Base-by-base conservation (phyloP, 2,113 vertebrate genomes). In the Heterocephalus glaber region DNA sequence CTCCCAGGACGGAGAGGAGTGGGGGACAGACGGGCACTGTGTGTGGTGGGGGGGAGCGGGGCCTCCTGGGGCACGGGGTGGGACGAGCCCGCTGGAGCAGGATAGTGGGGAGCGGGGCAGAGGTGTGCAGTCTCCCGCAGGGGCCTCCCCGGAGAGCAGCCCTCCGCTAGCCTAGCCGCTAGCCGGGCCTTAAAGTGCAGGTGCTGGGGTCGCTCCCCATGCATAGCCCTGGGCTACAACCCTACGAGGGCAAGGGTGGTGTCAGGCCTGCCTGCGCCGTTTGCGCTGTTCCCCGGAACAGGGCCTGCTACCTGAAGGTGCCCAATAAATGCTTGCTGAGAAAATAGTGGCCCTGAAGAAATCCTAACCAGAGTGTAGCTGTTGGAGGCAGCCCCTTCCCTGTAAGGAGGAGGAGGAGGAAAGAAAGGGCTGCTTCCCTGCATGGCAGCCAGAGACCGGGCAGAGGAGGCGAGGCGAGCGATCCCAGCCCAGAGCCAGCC, bases 391-490 rank as follows among this genome's bases (percentile, higher is more conserved):
- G 65, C 13, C 5, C 13, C 24, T 52, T 26, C 30, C 20, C 54
- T 58, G 22, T 52, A 5, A 38, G 44, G 38, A 44, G 70, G 60
- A 68, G 1, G 33, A 38, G 38, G 66, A 44, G 12, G 74, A 38
- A 26, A 3, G 28, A 54, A 41, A 47, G 41, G 17, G 7, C 60
- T 11, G 1, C 41, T 84, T 17, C 24, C 41, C 49, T 52, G 60
- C 0, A 0, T 49, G 20, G 33, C 35, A 4, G 28, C 13, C 49
- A 63, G 44, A 20, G 56, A 1, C 10, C 22, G n/a, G 52, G 10
- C n/a, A 56, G 63, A 58, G 4, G 58, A 4, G 26, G 11, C 1
- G 16, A 2, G 20, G 3, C 1, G 11, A 49, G 16, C 30, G 0
- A 10, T 1, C 0, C 2, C 0, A 14, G 58, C 13, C 14, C 11